These are phyloP conservation scores for Mesocentrotus franciscanus DNA, from an alignment of 53 echinoderm and acorn worm species.

Conservation along the genomic window DNA sequence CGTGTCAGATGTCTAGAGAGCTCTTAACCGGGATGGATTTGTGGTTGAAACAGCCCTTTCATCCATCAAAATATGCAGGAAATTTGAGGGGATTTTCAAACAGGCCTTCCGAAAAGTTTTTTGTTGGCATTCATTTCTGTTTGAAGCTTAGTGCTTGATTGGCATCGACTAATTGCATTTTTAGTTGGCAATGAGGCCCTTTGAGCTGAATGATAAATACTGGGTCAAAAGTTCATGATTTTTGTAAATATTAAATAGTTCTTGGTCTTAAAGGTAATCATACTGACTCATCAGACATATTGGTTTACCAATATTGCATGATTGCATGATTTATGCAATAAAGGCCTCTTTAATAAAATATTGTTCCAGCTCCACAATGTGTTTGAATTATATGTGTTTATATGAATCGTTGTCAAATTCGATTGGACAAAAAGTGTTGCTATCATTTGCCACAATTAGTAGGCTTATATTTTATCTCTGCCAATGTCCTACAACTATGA, in stretches of 20 bases:
- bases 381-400: too few species aligned
- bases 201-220: background rate
- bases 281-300: background rate
- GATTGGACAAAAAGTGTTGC: too few species aligned
- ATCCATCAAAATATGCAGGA: conserved; percentile 13
- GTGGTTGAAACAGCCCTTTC: conserved; percentile 27
- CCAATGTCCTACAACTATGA: too few species aligned
- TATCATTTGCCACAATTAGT: too few species aligned
- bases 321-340: background rate
- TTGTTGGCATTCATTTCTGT: conserved; percentile 35
- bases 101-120: conserved; percentile 30
- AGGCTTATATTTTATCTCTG: too few species aligned
- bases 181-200: conserved; percentile 34
- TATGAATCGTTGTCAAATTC: too few species aligned
- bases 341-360: background rate
- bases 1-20: background rate
- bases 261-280: too few species aligned
- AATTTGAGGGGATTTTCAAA: conserved; percentile 46
- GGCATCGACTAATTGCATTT: conserved; percentile 42
- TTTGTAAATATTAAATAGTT: conserved; percentile 8
- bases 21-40: background rate
- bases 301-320: background rate
- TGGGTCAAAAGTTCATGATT: background rate
- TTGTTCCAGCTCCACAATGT: too few species aligned
- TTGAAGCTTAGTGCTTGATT: conserved; percentile 18